Evolutionary conservation across 2,888 invertebrate genomes (phyloP), one percentile per base, ranked within the genome.

Genomic region (Volucella zonaria): DNA sequence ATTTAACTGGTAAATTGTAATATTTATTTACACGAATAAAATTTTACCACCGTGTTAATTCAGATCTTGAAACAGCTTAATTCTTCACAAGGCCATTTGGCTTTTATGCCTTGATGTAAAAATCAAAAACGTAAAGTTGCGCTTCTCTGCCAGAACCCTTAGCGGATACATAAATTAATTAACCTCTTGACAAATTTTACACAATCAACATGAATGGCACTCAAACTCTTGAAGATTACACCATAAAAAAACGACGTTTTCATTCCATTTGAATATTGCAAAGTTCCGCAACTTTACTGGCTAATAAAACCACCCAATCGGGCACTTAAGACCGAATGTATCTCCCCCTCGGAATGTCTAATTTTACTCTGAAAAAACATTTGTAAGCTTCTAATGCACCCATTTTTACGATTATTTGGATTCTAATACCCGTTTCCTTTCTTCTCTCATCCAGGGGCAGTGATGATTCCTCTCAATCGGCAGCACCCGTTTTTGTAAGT

Each of bases 401-500:
- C 9, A 8, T 62, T 78, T 78, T 70, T 81, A 68, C 38, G 62
- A 76, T 40, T 66, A 40, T 49, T 58, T 31, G 31, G 31, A 31
- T 31, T 4, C 31, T 31, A 6, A 31, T 31, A 31, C 31, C 31
- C 31, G 6, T 31, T 31, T 31, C 31, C 45, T 62, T 74, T 54
- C 56, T 66, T 64, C 79, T 78, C 58, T 64, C 23, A 88, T 88
- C 9, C 87, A 89, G 89, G 75, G 88, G 87, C 86, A 89, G 89
- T 76, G 89, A 89, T 49, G 89, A 89, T 38, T 88, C 88, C 6
- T 88, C 88, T 8, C 89, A 88, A 73, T 87, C 88, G 54, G 87
- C 86, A 54, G 87, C 88, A 68, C 89, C 89, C 68, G 87, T 89
- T 86, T 89, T 89, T 79, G 89, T 89, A 89, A 89, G 89, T 89